Percentiles rank a stretch among this genome's conserved stretches.
Evolutionary conservation across 1,140 invertebrate genomes (phyloP).

Genomic region (Dryas iulia): DNA sequence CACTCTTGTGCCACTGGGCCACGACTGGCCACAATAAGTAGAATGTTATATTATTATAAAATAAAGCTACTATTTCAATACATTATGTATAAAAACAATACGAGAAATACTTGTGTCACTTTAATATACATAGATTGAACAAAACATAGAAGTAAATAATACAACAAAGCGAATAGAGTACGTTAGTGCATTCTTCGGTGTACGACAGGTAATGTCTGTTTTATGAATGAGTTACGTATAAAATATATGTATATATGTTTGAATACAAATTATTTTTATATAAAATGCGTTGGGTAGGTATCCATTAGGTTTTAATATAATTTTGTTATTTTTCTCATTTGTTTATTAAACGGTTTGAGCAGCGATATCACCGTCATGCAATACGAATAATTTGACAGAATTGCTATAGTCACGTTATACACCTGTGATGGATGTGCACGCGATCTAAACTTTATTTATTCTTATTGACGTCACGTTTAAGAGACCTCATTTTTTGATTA

Average conservation of each 20-base stretch:
- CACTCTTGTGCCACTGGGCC: no score
- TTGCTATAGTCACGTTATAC: slow-evolving; percentile 42
- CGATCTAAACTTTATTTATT: slow-evolving; percentile 32
- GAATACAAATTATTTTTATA: slow-evolving; percentile 4
- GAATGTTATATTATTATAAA: no score
- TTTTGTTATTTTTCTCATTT: slow-evolving; percentile 23
- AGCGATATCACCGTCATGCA: slow-evolving; percentile 47
- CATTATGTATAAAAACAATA: neutral
- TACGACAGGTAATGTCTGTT: slow-evolving; percentile 11
- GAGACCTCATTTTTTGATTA: neutral
- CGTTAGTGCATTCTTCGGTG: slow-evolving; percentile 28
- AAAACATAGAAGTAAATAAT: neutral
- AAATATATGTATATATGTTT: neutral
- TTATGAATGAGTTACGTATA: slow-evolving; percentile 18
- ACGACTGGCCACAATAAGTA: no score
- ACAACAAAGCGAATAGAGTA: neutral
- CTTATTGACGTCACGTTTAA: slow-evolving; percentile 22
- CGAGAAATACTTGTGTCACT: neutral
- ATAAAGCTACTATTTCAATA: no score
- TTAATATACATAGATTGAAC: neutral
- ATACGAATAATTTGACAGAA: slow-evolving; percentile 46
- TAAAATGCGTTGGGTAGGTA: neutral
- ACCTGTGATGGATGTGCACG: slow-evolving; percentile 42
- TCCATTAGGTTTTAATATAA: slow-evolving; percentile 2
- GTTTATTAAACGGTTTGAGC: slow-evolving; percentile 31